Percentiles rank a stretch among this genome's conserved stretches.
phyloP scores from a whole-genome alignment of 2,888 invertebrate species.

The Ophion ellenae region DNA sequence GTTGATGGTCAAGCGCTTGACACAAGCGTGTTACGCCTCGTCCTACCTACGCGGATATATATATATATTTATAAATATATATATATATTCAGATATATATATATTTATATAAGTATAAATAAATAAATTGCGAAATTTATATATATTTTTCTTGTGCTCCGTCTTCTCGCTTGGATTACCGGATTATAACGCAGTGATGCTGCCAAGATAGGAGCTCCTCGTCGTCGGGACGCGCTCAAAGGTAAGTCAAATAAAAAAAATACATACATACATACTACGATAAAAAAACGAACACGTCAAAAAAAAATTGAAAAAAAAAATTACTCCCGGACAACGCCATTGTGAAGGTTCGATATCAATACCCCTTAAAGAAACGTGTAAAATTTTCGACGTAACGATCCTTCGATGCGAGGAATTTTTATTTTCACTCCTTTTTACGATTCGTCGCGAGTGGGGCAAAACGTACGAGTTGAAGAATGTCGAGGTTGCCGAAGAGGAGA shows the following conservation, averaged over 20 bases:
- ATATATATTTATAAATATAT: not conserved
- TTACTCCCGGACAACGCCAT: not conserved
- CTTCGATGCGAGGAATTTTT: not conserved
- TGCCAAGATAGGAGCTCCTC: slow-evolving; percentile 67
- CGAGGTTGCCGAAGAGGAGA: slow-evolving; percentile 7
- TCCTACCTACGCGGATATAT: not conserved
- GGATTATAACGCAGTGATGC: slow-evolving; percentile 70
- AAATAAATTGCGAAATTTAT: slow-evolving; percentile 2
- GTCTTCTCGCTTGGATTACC: slow-evolving; percentile 78
- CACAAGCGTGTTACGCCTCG: slow-evolving; percentile 10
- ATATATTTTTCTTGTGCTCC: slow-evolving; percentile 30
- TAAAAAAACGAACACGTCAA: not conserved
- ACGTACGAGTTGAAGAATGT: slow-evolving; percentile 18
- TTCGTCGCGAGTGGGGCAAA: slow-evolving; percentile 20
- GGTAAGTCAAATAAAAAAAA: slow-evolving; percentile 47
- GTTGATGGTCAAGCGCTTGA: slow-evolving; percentile 69
- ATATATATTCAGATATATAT: not conserved
- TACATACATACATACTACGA: not conserved
- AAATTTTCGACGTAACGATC: not conserved
- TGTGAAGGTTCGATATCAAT: not conserved
- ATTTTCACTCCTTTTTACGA: slow-evolving; percentile 18
- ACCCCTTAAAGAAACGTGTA: not conserved
- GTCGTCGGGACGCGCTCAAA: slow-evolving; percentile 69
- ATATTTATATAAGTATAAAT: not conserved
- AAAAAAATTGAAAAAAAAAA: not conserved